Evolutionary conservation across 2,888 invertebrate species (phyloP), one percentile per base, ranked within the genome.

Genomic region (Antheraea yamamai): DNA sequence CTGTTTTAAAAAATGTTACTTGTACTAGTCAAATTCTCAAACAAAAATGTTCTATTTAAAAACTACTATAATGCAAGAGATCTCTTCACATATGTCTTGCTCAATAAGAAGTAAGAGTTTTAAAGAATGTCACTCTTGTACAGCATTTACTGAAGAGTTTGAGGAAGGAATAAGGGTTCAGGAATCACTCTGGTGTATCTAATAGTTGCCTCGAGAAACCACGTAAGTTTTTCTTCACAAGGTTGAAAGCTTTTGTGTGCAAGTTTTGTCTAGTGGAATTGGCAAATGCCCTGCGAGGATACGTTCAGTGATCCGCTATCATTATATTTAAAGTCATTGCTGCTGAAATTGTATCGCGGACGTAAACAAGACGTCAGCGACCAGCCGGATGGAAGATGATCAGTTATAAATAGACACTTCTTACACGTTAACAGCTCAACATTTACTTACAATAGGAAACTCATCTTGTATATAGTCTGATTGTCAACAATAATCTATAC

Each of bases 381-480:
- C 77, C 75, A 79, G 75, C 75, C 78, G 77, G 83, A 85, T 84
- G 85, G 84, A 89, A 88, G 81, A 88, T 78, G 80, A 86, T 83
- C 80, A 85, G 89, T 80, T 92, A 92, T 79, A 90, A 92, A 92
- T 93, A 93, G 92, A 89, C 76, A 81, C 80, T 75, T 81, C 78
- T 79, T 79, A 76, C 75, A 75, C 75, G 75, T 73, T 39, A 75
- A 76, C 71, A 74, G 74, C 78, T 68, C 74, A 61, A 78, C 39
- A 64, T 75, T 73, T 92, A 96, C 96, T 96, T 89, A 96, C 96
- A 96, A 96, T 85, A 96, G 92, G 91, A 96, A 96, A 92, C 96
- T 96, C 96, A 96, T 96, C 86, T 90, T 95, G 84, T 77, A 79
- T 77, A 79, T 79, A 80, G 79, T 78, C 72, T 82, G 80, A 79